A percentile compares a stretch with the other conserved stretches of the same genome.
Evolutionary conservation across 1,140 invertebrate genomes (phyloP).

Genomic region (Lordiphosa stackelbergi): DNA sequence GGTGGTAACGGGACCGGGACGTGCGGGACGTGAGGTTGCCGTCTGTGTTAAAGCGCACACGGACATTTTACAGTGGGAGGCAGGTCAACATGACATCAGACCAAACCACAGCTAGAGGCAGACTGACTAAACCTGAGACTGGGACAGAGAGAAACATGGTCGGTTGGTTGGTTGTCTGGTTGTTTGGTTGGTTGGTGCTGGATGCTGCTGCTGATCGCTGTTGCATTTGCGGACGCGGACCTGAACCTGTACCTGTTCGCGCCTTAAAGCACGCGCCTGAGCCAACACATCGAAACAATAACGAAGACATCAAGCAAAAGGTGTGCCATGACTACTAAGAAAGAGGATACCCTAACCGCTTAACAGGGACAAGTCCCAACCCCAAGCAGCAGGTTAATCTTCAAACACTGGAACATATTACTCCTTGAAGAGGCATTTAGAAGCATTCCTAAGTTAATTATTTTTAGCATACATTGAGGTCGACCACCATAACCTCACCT

Average conservation of each 20-base stretch:
- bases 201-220: conserved; percentile 19
- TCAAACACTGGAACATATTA: too few species aligned
- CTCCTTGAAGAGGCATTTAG: too few species aligned
- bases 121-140: neutral
- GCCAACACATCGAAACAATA: neutral
- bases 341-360: too few species aligned
- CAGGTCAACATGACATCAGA: conserved; percentile 7
- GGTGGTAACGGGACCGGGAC: conserved; percentile 3
- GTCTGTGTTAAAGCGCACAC: conserved; percentile 55
- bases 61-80: conserved; percentile 52
- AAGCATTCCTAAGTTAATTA: too few species aligned
- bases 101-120: conserved; percentile 1
- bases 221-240: conserved; percentile 44
- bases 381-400: too few species aligned
- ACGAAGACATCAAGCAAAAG: neutral
- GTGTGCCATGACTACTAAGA: neutral
- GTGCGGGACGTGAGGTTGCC: conserved; percentile 13
- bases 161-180: neutral
- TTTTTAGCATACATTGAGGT: too few species aligned
- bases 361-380: too few species aligned
- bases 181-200: neutral
- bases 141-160: neutral
- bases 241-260: conserved; percentile 39
- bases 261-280: conserved; percentile 28
- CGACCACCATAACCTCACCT: too few species aligned